Conservation (phyloP, 2,113 vertebrate genomes). For the Bubalus kerabau region DNA sequence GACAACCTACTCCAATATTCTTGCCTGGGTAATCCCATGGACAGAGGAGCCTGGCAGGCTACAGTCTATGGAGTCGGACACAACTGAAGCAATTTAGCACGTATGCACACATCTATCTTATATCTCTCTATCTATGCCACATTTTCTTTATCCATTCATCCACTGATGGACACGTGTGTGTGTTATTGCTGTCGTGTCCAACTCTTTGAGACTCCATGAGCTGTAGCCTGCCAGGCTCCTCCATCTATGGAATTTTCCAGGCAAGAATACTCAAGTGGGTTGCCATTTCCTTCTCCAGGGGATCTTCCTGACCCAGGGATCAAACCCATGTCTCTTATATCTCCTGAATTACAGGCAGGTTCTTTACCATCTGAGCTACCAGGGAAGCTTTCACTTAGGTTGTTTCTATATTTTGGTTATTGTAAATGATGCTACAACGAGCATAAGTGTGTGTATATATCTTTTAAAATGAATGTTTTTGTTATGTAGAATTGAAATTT, state of each 20-base stretch:
- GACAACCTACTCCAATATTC: not conserved
- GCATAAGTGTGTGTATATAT: not conserved
- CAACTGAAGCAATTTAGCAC: not conserved
- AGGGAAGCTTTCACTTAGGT: not conserved
- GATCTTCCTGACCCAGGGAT: not conserved
- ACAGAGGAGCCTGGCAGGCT: not conserved
- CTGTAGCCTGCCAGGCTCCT: not conserved
- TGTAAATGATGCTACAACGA: not conserved
- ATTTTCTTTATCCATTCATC: not conserved
- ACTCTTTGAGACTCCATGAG: not conserved
- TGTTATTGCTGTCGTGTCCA: not conserved
- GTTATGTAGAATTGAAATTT: not conserved
- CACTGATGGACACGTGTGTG: not conserved
- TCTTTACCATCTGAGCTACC: not conserved
- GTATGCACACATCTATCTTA: not conserved
- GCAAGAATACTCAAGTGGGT: not conserved
- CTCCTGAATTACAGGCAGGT: not conserved
- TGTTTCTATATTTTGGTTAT: not conserved
- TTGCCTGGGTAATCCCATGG: not conserved
- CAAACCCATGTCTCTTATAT: not conserved
- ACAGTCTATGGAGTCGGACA: not conserved
- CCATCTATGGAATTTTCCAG: not conserved
- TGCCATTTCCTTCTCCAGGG: not conserved
- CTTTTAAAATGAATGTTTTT: not conserved
- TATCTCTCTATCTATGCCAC: not conserved